A percentile compares a stretch with the other conserved stretches of the same genome.
Evolutionary conservation across 2,888 invertebrate genomes (phyloP).

Genomic region (Barypeithes pellucidus): DNA sequence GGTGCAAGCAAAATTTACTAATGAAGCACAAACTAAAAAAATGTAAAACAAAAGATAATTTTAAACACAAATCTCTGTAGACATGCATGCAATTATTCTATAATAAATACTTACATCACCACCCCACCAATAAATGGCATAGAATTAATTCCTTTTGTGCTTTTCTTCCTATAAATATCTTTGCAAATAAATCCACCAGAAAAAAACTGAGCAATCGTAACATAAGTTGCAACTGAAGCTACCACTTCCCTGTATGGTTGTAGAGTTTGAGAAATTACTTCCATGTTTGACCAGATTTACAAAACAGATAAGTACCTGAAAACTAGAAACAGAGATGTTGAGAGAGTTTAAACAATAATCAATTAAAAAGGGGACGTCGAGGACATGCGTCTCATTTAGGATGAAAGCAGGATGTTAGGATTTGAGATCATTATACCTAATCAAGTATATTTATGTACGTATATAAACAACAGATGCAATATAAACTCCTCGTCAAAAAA

Average conservation of each 20-base stretch:
- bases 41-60: no score
- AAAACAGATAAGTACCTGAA: neutral
- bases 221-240: conserved; percentile 79
- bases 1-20: no score
- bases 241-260: conserved; percentile 81
- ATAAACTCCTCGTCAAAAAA: no score
- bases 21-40: no score
- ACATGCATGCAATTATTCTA: neutral
- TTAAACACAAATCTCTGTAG: neutral
- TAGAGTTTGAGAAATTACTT: conserved; percentile 72
- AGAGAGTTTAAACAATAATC: neutral
- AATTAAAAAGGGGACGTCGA: neutral
- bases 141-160: conserved; percentile 77
- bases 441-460: neutral
- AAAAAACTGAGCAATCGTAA: conserved; percentile 88
- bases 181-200: conserved; percentile 84
- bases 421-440: conserved; percentile 4
- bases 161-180: conserved; percentile 81
- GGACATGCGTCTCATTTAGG: neutral
- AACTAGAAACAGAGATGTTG: neutral
- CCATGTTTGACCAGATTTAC: conserved; percentile 67
- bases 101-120: conserved; percentile 79
- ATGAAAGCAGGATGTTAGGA: conserved; percentile 11
- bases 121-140: conserved; percentile 85
- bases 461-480: no score